phyloP scores from a whole-genome alignment of 2,797 vertebrate species.

The Ambastaia sidthimunki region DNA sequence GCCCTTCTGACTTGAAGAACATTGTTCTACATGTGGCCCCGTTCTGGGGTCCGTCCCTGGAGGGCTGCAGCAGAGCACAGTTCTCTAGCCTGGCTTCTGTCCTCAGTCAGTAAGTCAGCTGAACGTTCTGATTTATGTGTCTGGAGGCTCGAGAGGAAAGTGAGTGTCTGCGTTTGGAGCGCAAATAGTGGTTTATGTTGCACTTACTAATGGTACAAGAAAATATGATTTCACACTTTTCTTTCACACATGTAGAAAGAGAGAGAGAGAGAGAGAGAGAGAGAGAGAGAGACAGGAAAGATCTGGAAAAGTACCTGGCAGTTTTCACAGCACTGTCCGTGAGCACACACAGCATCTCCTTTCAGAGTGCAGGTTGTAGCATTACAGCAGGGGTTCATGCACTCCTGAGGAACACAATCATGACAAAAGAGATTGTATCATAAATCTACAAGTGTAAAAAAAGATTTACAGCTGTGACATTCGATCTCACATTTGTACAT shows the following conservation, averaged over 20 bases:
- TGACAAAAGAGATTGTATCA: neutral
- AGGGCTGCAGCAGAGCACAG: neutral
- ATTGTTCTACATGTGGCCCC: neutral
- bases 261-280: neutral
- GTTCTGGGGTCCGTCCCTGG: neutral
- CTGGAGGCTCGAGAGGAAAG: conserved; percentile 53
- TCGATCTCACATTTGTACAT: neutral
- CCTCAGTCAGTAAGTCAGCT: conserved; percentile 39
- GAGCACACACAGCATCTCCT: conserved; percentile 88
- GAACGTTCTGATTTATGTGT: conserved; percentile 53
- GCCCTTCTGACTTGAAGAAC: neutral
- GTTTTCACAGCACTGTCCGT: conserved; percentile 92
- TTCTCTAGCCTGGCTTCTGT: conserved; percentile 30
- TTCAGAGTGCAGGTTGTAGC: conserved; percentile 90
- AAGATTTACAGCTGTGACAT: neutral
- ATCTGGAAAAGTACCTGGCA: conserved; percentile 82
- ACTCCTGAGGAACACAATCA: conserved; percentile 80
- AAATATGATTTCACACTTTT: conserved; percentile 56
- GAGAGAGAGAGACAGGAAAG: conserved; percentile 10
- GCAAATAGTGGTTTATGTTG: conserved; percentile 52
- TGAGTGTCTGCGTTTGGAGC: conserved; percentile 32
- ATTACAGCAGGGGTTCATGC: conserved; percentile 91
- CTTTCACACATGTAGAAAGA: conserved; percentile 1
- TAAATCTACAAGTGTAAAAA: neutral
- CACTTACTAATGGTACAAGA: conserved; percentile 50